phyloP scores from a whole-genome alignment of 1,140 invertebrate species.

The Hyposmocoma kahamanoa region DNA sequence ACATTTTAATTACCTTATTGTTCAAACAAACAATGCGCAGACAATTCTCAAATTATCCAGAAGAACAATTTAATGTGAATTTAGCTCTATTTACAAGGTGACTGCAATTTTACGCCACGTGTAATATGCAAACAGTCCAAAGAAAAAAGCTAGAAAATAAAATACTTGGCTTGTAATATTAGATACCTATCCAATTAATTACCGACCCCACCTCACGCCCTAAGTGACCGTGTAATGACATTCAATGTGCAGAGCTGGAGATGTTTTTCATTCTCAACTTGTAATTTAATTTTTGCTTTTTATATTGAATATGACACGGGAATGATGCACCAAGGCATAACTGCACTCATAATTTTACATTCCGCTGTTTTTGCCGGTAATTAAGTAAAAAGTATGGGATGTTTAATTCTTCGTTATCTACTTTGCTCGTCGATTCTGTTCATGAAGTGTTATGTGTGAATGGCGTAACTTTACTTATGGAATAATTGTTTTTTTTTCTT shows the following conservation, averaged over 20 bases:
- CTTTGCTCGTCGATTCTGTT: slow-evolving; percentile 14
- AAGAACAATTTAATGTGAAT: background rate
- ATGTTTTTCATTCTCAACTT: background rate
- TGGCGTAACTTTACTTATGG: slow-evolving; percentile 26
- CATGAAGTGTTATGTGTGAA: slow-evolving; percentile 15
- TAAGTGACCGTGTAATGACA: slow-evolving; percentile 60
- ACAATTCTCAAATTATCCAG: background rate
- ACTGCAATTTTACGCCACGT: background rate
- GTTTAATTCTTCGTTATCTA: slow-evolving; percentile 19
- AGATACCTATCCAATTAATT: slow-evolving; percentile 18
- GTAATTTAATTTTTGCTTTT: slow-evolving; percentile 5
- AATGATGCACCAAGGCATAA: slow-evolving; percentile 18
- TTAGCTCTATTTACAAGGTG: background rate
- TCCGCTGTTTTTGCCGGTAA: slow-evolving; percentile 29
- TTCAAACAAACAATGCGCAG: background rate
- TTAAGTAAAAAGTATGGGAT: slow-evolving; percentile 28
- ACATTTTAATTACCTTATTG: slow-evolving; percentile 4
- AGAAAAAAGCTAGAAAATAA: background rate
- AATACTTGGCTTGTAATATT: background rate
- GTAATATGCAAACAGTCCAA: background rate
- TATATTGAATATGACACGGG: slow-evolving; percentile 28
- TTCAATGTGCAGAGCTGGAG: slow-evolving; percentile 20
- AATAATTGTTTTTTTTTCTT: too few relatives aligned
- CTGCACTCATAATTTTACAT: slow-evolving; percentile 21
- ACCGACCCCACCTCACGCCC: slow-evolving; percentile 25